Percentiles rank a stretch among this genome's conserved stretches.
phyloP scores from a whole-genome alignment of 2,888 invertebrate species.

The Drosophila parthenogenetica region DNA sequence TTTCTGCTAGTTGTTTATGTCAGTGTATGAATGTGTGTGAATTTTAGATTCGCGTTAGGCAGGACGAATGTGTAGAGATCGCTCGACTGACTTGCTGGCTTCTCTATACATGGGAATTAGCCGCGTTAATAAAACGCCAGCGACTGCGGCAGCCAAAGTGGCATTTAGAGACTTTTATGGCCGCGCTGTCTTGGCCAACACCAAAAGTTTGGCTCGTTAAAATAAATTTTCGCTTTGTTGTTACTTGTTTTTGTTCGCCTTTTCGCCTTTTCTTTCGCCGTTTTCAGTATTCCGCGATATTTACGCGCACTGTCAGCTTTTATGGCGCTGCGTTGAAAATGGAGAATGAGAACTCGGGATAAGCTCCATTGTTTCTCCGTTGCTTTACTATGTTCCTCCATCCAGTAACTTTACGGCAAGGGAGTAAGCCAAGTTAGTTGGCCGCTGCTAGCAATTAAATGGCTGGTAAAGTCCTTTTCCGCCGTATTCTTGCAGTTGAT shows the following conservation, averaged over 20 bases:
- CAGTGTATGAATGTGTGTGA: background rate
- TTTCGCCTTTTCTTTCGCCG: slow-evolving; percentile 18
- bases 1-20: background rate
- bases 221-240: slow-evolving; percentile 62
- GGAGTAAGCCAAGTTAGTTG: slow-evolving; percentile 23
- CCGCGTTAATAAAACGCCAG: slow-evolving; percentile 71
- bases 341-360: background rate
- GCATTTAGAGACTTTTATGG: slow-evolving; percentile 74
- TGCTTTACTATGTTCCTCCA: background rate
- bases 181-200: slow-evolving; percentile 45
- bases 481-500: slow-evolving; percentile 42
- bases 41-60: slow-evolving; percentile 38
- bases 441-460: slow-evolving; percentile 41
- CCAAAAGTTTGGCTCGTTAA: slow-evolving; percentile 74
- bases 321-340: slow-evolving; percentile 49
- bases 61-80: slow-evolving; percentile 28
- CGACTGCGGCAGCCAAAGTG: slow-evolving; percentile 68
- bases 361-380: slow-evolving; percentile 13
- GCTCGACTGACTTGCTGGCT: slow-evolving; percentile 14
- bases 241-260: slow-evolving; percentile 11
- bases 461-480: slow-evolving; percentile 7
- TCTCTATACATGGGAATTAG: slow-evolving; percentile 66
- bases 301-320: slow-evolving; percentile 65
- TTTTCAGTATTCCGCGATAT: slow-evolving; percentile 50
- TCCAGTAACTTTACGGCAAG: background rate